Base-by-base conservation (phyloP, 2,797 vertebrate species). In the Hypotaenidia okinawae region DNA sequence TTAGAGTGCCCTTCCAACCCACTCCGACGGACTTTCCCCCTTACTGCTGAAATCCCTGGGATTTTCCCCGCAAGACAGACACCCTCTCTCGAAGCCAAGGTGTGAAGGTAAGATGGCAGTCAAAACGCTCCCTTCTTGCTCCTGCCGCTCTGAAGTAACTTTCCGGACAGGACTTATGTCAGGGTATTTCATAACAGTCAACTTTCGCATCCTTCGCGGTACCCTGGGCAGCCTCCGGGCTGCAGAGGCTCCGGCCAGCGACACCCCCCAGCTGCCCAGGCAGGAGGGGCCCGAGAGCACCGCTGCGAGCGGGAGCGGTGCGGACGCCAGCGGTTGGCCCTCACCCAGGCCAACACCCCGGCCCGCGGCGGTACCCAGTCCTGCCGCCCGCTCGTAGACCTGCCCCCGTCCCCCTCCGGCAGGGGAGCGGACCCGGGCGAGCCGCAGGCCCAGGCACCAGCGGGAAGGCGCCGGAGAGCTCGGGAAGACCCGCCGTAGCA, bases 41-140 rank as follows among this genome's bases (percentile, higher is more conserved):
- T 47, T 21, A 0, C 47, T 1, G n/a, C 1, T 0, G 1, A 9
- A 30, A 39, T 2, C 4, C 28, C 57, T 8, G 11, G 13, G 49
- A 0, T 18, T 33, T 35, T 45, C 32, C 27, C 28, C 2, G 32
- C 2, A 1, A 14, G 28, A 12, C 11, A 11, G 14, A 6, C 0
- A 14, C 21, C 0, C 16, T 5, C 41, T 0, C 6, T 1, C 2
- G 27, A 25, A 18, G 37, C 47, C 55, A 13, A 49, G 63, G 62
- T 21, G 52, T 14, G 57, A 39, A 4, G 4, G 5, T 33, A 59
- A 64, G 43, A 64, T 17, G 73, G 73, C 54, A 67, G 61, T 12
- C 59, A 21, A 1, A 8, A 3, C 0, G 1, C 43, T 9, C 41
- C 57, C 55, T 2, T 18, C 17, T 3, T 1, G 30, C 5, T 6